These are phyloP conservation scores for Muntiacus reevesi DNA, from an alignment of 2,113 vertebrate species.

Conservation along the genomic window DNA sequence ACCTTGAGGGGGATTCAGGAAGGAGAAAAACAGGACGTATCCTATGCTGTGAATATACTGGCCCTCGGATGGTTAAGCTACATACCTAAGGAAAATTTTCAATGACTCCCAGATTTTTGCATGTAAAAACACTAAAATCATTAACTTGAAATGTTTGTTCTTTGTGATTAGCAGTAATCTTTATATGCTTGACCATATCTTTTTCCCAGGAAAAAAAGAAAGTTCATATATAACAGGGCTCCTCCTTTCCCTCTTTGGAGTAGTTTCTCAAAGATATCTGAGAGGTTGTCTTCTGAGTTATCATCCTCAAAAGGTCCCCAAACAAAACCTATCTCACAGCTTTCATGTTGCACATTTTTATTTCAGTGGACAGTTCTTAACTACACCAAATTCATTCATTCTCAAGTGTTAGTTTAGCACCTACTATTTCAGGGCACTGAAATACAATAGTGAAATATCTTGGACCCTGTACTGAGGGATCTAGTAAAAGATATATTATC, in stretches of 20 bases:
- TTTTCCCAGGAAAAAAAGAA: not conserved
- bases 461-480: not conserved
- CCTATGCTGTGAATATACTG: not conserved
- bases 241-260: not conserved
- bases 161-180: not conserved
- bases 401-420: not conserved
- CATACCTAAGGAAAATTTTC: not conserved
- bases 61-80: not conserved
- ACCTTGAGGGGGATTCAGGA: not conserved
- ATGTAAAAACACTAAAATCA: not conserved
- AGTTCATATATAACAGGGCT: not conserved
- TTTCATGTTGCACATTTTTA: not conserved
- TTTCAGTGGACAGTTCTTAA: not conserved
- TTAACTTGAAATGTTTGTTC: not conserved
- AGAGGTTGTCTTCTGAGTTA: not conserved
- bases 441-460: not conserved
- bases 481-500: not conserved
- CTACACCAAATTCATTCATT: not conserved
- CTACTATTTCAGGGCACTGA: not conserved
- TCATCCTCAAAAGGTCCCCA: not conserved
- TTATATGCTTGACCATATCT: not conserved
- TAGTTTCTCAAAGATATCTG: not conserved
- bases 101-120: not conserved
- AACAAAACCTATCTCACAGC: not conserved
- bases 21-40: not conserved